Conservation (phyloP, 2,113 vertebrate species). For the Artemisiospiza belli region DNA sequence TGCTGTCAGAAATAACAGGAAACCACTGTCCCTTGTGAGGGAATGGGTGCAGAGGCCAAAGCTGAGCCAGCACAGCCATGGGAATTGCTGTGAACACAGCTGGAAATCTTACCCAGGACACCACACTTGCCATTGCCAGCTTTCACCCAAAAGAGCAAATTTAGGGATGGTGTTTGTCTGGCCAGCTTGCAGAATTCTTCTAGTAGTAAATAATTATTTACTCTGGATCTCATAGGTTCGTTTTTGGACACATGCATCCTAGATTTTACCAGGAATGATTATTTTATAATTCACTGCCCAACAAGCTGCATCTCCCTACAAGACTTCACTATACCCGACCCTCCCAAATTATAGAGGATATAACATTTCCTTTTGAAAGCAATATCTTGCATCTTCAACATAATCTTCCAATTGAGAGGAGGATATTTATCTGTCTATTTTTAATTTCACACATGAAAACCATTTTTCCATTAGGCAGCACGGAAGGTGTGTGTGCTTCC, state of each 20-base stretch:
- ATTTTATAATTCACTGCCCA: background rate
- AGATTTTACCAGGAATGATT: background rate
- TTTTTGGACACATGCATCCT: background rate
- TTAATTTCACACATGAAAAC: background rate
- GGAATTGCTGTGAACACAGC: background rate
- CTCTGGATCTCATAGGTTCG: background rate
- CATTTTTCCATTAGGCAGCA: background rate
- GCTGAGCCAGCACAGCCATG: background rate
- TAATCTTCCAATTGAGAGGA: background rate
- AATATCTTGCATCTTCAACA: background rate
- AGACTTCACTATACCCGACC: background rate
- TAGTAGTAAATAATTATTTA: background rate
- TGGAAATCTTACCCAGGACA: background rate
- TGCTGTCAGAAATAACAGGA: constrained; percentile 15
- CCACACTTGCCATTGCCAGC: background rate
- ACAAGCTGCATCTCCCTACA: background rate
- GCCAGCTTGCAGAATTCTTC: background rate
- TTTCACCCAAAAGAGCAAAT: background rate
- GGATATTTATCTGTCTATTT: background rate
- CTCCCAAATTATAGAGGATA: background rate
- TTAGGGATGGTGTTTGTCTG: background rate
- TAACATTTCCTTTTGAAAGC: background rate
- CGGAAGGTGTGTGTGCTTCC: background rate
- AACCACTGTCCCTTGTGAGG: background rate
- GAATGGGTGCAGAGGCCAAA: background rate